These are phyloP conservation scores for Romanomermis culicivorax DNA, from an alignment of 2,888 invertebrate species.

Conservation along the genomic window DNA sequence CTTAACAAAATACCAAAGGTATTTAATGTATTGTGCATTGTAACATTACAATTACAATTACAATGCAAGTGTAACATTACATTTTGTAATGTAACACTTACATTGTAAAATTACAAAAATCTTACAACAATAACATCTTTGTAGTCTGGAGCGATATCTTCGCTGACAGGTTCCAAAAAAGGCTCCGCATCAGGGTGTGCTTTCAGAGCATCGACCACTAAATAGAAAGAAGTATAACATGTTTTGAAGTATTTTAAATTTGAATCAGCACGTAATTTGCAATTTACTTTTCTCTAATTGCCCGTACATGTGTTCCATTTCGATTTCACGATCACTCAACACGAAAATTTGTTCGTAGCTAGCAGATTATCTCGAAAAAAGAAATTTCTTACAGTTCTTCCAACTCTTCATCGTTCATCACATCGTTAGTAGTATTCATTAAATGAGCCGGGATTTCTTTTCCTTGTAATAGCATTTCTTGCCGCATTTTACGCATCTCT, in stretches of 20 bases:
- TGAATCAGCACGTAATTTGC: background rate
- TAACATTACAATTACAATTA: background rate
- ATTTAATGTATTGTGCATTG: too few relatives aligned
- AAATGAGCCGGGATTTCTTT: slow-evolving; percentile 27
- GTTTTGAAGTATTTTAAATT: too few relatives aligned
- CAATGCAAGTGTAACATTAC: background rate
- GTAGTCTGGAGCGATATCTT: slow-evolving; percentile 67
- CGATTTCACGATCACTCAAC: slow-evolving; percentile 10
- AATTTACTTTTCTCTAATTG: slow-evolving; percentile 12
- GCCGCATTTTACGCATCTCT: slow-evolving; percentile 19
- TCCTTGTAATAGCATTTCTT: slow-evolving; percentile 15
- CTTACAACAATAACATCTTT: slow-evolving; percentile 37
- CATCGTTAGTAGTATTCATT: slow-evolving; percentile 14
- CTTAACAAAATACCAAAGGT: too few relatives aligned
- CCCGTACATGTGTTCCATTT: slow-evolving; percentile 10
- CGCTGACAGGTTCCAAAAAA: slow-evolving; percentile 73
- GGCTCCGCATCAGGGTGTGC: slow-evolving; percentile 82
- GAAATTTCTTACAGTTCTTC: slow-evolving; percentile 8
- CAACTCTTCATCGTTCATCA: slow-evolving; percentile 5
- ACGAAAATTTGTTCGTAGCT: too few relatives aligned
- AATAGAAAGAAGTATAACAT: slow-evolving; percentile 12
- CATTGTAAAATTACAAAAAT: background rate
- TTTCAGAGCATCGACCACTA: slow-evolving; percentile 59
- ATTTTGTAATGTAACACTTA: too few relatives aligned
- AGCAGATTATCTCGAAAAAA: background rate